Base-by-base conservation (phyloP, 2,797 vertebrate genomes). In the Hydrolagus colliei region DNA sequence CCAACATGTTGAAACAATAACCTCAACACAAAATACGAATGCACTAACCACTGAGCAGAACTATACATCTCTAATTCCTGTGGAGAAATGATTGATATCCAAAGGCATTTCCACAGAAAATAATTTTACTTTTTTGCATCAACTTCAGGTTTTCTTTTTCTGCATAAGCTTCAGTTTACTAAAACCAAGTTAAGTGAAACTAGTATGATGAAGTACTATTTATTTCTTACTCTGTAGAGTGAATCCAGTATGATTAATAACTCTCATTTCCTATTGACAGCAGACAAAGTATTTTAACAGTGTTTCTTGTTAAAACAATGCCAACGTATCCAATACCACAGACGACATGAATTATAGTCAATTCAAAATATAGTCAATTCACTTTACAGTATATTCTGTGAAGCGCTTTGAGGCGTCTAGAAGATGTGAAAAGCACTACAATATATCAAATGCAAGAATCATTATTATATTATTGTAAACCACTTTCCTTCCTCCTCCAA, bases 231-330 rank as follows among this genome's bases (percentile, higher is more conserved):
- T 18, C n/a, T 2, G 65, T 2, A 67, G 63, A 67, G 35, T 62
- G 16, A n/a, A 9, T 2, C 18, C 16, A 32, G 35, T 6, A 13
- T 27, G 67, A 67, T 32, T 67, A 16, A 35, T n/a, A 41, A 68
- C 41, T 1, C 27, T 18, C 32, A 9, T 35, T 52, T 65, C 20
- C 27, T 35, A 82, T 11, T 35, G 32, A 35, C 11, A 65, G 20
- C 78, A 82, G 22, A 9, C 13, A 80, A 67, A 65, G 4, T n/a
- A 79, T 16, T 67, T 7, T 11, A 18, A 16, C n/a, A 67, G 16
- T 67, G 78, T 79, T 62, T 27, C 22, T 14, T 14, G 27, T 82
- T 82, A 27, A 82, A 20, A 82, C n/a, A 82, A 82, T 18, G 27
- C 8, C 27, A 68, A 16, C 32, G 10, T 14, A 68, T 41, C 9